Evolutionary conservation across 2,113 vertebrate species (phyloP).

Genomic region (Ophiodon elongatus): DNA sequence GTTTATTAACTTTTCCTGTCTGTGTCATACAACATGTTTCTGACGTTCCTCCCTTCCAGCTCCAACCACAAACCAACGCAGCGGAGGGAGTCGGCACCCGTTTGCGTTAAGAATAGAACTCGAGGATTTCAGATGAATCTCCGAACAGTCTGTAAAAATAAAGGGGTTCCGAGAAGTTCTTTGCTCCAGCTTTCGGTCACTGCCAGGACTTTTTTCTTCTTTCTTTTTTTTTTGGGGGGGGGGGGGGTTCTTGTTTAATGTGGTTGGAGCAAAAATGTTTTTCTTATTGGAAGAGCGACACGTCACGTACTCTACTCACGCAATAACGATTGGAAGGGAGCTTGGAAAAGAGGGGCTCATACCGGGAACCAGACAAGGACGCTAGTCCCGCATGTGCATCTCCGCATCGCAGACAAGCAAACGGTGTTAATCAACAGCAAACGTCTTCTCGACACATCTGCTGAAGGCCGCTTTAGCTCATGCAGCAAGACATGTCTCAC

Average conservation of each 20-base stretch:
- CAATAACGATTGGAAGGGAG: slow-evolving; percentile 72
- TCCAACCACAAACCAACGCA: slow-evolving; percentile 61
- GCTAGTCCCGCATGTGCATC: slow-evolving; percentile 52
- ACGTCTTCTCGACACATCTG: slow-evolving; percentile 3
- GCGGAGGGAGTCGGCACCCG: slow-evolving; percentile 47
- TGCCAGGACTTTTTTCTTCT: slow-evolving; percentile 66
- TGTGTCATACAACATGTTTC: slow-evolving; percentile 73
- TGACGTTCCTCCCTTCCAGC: slow-evolving; percentile 44
- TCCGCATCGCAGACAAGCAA: slow-evolving; percentile 33
- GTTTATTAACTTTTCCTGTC: slow-evolving; percentile 69
- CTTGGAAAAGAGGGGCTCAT: slow-evolving; percentile 75
- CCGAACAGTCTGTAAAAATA: slow-evolving; percentile 80
- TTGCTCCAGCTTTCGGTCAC: slow-evolving; percentile 48
- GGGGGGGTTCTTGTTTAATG: slow-evolving; percentile 74
- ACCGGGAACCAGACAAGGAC: slow-evolving; percentile 61
- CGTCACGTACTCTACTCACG: slow-evolving; percentile 72
- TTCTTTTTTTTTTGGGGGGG: too few relatives aligned
- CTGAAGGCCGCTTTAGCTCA: not conserved
- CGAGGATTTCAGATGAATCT: slow-evolving; percentile 80
- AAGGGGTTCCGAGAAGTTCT: slow-evolving; percentile 82
- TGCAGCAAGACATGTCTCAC: not conserved
- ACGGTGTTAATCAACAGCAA: slow-evolving; percentile 40
- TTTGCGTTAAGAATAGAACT: slow-evolving; percentile 81
- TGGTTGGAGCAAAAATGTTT: slow-evolving; percentile 76
- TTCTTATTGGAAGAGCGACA: slow-evolving; percentile 75